Percentiles rank a stretch among this genome's conserved stretches.
These are phyloP conservation scores for Fopius arisanus DNA, from an alignment of 1,140 invertebrate genomes.

Conservation along the genomic window DNA sequence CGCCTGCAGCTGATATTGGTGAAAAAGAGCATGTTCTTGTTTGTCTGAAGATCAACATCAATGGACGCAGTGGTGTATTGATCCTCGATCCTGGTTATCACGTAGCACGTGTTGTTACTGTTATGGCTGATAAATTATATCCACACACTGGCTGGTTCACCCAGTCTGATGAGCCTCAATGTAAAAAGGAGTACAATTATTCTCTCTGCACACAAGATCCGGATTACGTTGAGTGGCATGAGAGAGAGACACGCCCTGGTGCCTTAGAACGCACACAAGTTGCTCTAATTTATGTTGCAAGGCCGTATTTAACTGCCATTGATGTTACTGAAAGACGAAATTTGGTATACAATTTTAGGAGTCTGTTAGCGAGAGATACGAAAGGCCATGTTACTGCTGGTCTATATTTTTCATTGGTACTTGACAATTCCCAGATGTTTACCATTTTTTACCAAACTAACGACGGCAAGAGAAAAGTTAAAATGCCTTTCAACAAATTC, in stretches of 20 bases:
- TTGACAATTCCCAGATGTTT: conserved; percentile 70
- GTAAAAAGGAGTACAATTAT: conserved; percentile 85
- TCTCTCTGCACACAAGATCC: conserved; percentile 70
- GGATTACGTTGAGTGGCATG: conserved; percentile 84
- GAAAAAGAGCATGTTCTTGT: conserved; percentile 92
- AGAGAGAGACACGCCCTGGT: conserved; percentile 72
- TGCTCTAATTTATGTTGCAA: conserved; percentile 77
- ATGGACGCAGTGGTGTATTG: conserved; percentile 76
- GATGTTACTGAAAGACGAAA: conserved; percentile 89
- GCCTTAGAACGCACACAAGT: conserved; percentile 61
- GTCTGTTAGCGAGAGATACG: conserved; percentile 79
- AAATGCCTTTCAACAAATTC: conserved; percentile 76
- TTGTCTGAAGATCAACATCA: conserved; percentile 77
- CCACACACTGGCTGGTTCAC: conserved; percentile 90
- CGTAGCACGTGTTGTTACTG: conserved; percentile 82
- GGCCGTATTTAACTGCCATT: conserved; percentile 81
- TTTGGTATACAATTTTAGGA: conserved; percentile 87
- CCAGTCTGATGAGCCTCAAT: conserved; percentile 76
- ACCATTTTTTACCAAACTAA: conserved; percentile 81
- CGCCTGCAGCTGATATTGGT: conserved; percentile 69
- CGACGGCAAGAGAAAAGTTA: conserved; percentile 72
- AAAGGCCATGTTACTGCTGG: conserved; percentile 84
- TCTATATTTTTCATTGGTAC: conserved; percentile 79
- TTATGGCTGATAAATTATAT: conserved; percentile 84
- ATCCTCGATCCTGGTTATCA: conserved; percentile 91